Base-by-base conservation (phyloP, 1,140 invertebrate genomes). In the Leguminivora glycinivorella region DNA sequence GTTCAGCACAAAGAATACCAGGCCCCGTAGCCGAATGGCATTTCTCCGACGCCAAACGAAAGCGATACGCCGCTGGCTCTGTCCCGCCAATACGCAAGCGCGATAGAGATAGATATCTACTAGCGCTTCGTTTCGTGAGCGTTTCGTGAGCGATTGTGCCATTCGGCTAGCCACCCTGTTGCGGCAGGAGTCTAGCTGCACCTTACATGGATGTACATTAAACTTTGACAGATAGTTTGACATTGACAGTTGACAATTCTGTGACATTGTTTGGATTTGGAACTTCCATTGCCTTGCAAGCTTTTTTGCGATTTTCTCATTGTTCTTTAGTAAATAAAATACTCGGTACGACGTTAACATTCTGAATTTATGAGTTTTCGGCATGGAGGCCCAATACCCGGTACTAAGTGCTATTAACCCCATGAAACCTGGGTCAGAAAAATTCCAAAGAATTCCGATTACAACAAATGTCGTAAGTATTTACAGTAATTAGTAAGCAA, bases 381-480 rank as follows among this genome's bases (percentile, higher is more conserved):
- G 9, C 17, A 82, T 83, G 79, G 70, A 79, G 68, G 74, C 79
- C 38, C 74, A 63, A 68, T 34, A 67, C 34, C 81, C 85, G 52
- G 69, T 58, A 66, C 71, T 89, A 34, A 34, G 80, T 73, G 79
- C 80, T 5, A 74, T 72, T 67, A 85, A 84, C 72, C 78, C 75
- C 58, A 72, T 90, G 69, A 82, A 84, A 72, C 19, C 69, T 38
- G 82, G 83, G 56, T 87, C 83, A 70, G 73, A 70, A 22, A 25
- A 77, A 68, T 75, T 90, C 4, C 58, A 74, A 56, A 78, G 83
- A 81, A 83, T 89, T 24, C 56, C 52, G 19, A 56, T 90, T 70
- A 80, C 71, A 34, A 80, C 77, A 31, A 68, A 80, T 26, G 70
- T 79, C 68, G 87, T 88, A 76, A 86, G 83, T 70, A 56, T 29